Evolutionary conservation across 2,113 vertebrate species (phyloP).

Genomic region (Centropristis striata): DNA sequence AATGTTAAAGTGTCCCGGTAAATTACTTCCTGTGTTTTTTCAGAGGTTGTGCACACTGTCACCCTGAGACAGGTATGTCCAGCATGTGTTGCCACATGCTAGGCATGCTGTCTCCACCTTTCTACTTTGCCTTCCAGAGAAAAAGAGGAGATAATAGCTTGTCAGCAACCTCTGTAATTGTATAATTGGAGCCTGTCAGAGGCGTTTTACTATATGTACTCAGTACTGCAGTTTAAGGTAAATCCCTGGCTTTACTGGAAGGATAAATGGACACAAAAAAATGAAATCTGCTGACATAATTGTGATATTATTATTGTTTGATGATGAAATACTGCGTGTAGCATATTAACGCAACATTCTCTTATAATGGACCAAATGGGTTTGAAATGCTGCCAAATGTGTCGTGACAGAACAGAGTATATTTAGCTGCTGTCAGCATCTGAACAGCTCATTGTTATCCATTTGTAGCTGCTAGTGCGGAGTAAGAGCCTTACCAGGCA

Average conservation of each 20-base stretch:
- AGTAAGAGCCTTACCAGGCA: constrained; percentile 72
- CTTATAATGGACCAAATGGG: background rate
- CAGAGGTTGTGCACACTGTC: constrained; percentile 8
- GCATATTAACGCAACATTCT: background rate
- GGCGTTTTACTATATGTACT: constrained; percentile 9
- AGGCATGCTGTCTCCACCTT: constrained; percentile 58
- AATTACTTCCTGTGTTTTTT: constrained; percentile 31
- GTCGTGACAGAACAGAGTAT: constrained; percentile 54
- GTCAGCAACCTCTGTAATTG: constrained; percentile 50
- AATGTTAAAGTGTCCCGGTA: constrained; percentile 5
- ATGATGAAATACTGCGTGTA: background rate
- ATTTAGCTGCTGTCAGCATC: constrained; percentile 73
- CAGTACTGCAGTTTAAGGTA: background rate
- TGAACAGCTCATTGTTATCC: constrained; percentile 76
- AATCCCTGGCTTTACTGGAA: constrained; percentile 4
- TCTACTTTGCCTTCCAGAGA: constrained; percentile 1
- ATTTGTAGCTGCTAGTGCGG: constrained; percentile 54
- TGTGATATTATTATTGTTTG: background rate
- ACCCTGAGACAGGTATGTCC: constrained; percentile 32
- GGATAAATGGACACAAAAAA: background rate
- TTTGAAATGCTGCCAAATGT: constrained; percentile 49
- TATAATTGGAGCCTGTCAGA: constrained; percentile 52
- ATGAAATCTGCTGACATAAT: background rate
- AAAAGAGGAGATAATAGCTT: constrained; percentile 42
- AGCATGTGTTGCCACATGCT: constrained; percentile 64